Percentiles rank a stretch among this genome's conserved stretches.
Evolutionary conservation across 2,113 vertebrate genomes (phyloP).

Genomic region (Egretta garzetta): DNA sequence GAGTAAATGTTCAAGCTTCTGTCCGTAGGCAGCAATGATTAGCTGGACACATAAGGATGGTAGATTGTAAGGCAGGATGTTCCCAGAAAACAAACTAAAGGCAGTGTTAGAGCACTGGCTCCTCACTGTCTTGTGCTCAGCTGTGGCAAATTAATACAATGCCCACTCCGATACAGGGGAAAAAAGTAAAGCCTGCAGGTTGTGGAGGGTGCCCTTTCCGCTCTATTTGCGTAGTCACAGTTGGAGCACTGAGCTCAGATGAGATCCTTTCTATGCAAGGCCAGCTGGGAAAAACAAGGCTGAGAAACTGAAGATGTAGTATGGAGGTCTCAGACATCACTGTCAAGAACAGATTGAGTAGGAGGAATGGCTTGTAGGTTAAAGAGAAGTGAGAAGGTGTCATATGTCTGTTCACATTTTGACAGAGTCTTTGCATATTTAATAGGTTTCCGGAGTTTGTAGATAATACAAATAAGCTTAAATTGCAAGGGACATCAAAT

Average conservation of each 20-base stretch:
- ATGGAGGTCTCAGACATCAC: background rate
- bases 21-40: background rate
- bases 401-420: background rate
- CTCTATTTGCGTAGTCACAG: accelerated
- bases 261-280: background rate
- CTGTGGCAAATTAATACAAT: background rate
- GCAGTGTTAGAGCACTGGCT: background rate
- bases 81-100: background rate
- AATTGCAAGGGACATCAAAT: background rate
- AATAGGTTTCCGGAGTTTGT: background rate
- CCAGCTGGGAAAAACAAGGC: background rate
- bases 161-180: background rate
- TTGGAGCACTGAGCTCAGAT: background rate
- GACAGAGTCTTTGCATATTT: background rate
- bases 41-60: background rate
- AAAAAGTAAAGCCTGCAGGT: background rate
- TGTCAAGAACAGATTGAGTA: background rate
- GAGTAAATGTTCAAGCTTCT: background rate
- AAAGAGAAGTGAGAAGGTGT: background rate
- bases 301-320: background rate
- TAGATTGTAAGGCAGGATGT: background rate
- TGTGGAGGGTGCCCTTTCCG: background rate
- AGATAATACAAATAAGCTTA: background rate
- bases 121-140: background rate
- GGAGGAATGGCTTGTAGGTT: background rate